Conservation (phyloP, 2,797 vertebrate genomes). For the Bothrops alternatus region DNA sequence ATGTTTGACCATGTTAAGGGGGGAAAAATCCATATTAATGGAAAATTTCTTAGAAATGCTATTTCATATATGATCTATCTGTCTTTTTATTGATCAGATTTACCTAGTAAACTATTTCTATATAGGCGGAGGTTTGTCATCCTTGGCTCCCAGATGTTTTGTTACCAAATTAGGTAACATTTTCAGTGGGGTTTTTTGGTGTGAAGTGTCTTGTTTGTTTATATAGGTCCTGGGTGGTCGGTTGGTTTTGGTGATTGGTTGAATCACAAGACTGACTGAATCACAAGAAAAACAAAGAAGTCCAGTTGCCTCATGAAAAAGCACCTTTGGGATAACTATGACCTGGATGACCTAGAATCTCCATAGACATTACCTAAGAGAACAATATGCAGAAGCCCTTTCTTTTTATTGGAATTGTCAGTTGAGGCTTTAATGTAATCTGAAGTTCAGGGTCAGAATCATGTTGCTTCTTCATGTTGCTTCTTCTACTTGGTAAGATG, state of each 20-base stretch:
- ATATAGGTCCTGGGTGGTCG: background rate
- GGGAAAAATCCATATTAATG: background rate
- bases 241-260: background rate
- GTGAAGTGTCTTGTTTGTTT: background rate
- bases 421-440: background rate
- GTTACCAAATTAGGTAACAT: background rate
- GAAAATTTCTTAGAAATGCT: background rate
- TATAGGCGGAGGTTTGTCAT: background rate
- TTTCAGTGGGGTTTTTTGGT: background rate
- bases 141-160: background rate
- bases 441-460: background rate
- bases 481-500: background rate
- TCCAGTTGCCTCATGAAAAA: too few relatives aligned
- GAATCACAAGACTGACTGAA: background rate
- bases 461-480: background rate
- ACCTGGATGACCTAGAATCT: too few relatives aligned
- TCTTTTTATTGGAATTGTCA: background rate
- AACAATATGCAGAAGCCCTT: background rate
- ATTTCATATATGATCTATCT: background rate
- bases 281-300: background rate
- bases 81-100: background rate
- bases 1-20: background rate
- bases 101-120: background rate
- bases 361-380: background rate
- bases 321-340: too few relatives aligned